Percentiles rank a stretch among this genome's conserved stretches.
Evolutionary conservation across 1,140 invertebrate genomes (phyloP).

Genomic region (Caenorhabditis briggsae): DNA sequence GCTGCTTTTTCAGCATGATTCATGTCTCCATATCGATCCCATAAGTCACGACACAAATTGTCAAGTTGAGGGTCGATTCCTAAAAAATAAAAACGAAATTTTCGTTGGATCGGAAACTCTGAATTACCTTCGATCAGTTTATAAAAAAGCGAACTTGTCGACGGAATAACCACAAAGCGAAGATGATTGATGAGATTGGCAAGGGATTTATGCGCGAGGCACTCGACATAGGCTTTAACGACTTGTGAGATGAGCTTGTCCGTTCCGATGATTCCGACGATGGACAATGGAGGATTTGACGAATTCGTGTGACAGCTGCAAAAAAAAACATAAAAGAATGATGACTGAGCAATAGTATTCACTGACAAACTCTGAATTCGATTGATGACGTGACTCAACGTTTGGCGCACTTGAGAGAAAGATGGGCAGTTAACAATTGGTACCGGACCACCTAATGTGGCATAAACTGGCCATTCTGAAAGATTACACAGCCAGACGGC

Average conservation of each 20-base stretch:
- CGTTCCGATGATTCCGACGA: conserved; percentile 59
- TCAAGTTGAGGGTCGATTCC: conserved; percentile 52
- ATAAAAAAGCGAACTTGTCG: conserved; percentile 42
- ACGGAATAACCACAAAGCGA: conserved; percentile 49
- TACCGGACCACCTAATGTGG: neutral
- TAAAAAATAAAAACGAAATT: neutral
- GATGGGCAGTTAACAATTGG: conserved; percentile 30
- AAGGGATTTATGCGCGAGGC: conserved; percentile 63
- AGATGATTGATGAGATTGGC: conserved; percentile 61
- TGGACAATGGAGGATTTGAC: conserved; percentile 36
- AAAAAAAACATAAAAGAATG: neutral
- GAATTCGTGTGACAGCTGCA: conserved; percentile 64
- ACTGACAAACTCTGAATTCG: conserved; percentile 63
- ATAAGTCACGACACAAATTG: conserved; percentile 60
- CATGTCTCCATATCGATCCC: conserved; percentile 63
- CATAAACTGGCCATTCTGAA: conserved; percentile 19
- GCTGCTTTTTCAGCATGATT: conserved; percentile 8
- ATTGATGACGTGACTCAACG: conserved; percentile 47
- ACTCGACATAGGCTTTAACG: conserved; percentile 64
- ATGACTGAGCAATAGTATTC: too few species aligned
- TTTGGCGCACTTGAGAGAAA: conserved; percentile 23
- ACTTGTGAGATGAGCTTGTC: conserved; percentile 59
- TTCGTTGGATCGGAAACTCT: neutral
- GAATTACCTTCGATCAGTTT: conserved; percentile 34
- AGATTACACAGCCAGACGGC: conserved; percentile 40